Percentiles rank a stretch among this genome's conserved stretches.
phyloP scores from a whole-genome alignment of 2,797 vertebrate genomes.

The Halcyon leucocephala region DNA sequence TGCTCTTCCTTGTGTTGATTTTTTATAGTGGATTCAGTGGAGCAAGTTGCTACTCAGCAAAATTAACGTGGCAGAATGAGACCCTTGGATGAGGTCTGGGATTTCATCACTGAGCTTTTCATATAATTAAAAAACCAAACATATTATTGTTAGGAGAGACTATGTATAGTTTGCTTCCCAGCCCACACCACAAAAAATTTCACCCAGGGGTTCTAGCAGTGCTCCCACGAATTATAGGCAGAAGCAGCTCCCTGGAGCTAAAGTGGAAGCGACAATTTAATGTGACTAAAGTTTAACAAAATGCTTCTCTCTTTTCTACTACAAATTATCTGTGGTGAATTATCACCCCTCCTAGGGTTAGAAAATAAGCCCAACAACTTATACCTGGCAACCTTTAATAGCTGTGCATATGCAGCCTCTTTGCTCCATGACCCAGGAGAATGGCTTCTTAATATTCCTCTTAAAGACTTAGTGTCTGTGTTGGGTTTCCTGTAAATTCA shows the following conservation, averaged over 20 bases:
- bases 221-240: not conserved
- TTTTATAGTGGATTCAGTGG: not conserved
- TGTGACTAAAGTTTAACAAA: not conserved
- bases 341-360: not conserved
- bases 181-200: not conserved
- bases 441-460: not conserved
- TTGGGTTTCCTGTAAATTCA: slow-evolving; percentile 26
- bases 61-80: not conserved
- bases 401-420: not conserved
- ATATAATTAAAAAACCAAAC: not conserved
- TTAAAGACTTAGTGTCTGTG: not conserved
- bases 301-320: not conserved
- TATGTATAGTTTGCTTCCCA: not conserved
- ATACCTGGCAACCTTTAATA: not conserved
- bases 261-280: not conserved
- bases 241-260: not conserved
- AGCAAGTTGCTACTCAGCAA: not conserved
- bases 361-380: not conserved
- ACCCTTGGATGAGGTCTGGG: not conserved
- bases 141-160: not conserved
- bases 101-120: not conserved
- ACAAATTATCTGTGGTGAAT: not conserved
- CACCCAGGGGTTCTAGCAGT: not conserved
- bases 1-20: not conserved
- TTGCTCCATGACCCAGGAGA: not conserved